Evolutionary conservation across 2,113 vertebrate species (phyloP), one percentile per base, ranked within the genome.

Genomic region (Nothobranchius kuhntae): DNA sequence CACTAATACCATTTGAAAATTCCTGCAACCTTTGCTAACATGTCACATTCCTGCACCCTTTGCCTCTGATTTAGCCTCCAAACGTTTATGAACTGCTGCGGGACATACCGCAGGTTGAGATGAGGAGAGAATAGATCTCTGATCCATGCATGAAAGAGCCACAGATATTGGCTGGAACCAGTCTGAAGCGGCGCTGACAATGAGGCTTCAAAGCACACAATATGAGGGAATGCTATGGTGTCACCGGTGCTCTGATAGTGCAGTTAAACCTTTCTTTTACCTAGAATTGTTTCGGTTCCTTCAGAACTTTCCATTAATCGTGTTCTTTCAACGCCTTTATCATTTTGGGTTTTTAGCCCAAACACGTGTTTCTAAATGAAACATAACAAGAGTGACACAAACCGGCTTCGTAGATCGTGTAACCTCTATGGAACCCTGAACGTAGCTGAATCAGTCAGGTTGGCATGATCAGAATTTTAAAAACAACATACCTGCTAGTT

Each of bases 1-100:
- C 9, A 7, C 77, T 83, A 77, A 80, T 80, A 48, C 77, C 63
- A 26, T 69, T 70, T 77, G 60, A 86, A 61, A 84, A 81, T 86
- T 68, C 67, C 65, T 58, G 9, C 30, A 48, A 84, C 64, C 79
- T 82, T 77, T 64, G 46, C 77, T 35, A 72, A 70, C 71, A 61
- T 61, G 71, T 59, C 44, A 44, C 82, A 71, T 78, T 86, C 70
- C 45, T 52, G 3, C 44, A 56, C 11, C 30, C 64, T 53, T 80
- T 73, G 57, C 68, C 46, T 57, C 17, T 1, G 1, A 63, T 68
- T 71, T 14, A 21, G 48, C 57, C 71, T 57, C 59, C 68, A 61
- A 64, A 40, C 68, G 65, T 77, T 78, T 73, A 61, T 55, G 24
- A 35, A 9, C 54, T 57, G 71, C 78, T 75, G 57, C 35, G 38